These are phyloP conservation scores for Galemys pyrenaicus DNA, from an alignment of 2,113 vertebrate genomes.

Conservation along the genomic window DNA sequence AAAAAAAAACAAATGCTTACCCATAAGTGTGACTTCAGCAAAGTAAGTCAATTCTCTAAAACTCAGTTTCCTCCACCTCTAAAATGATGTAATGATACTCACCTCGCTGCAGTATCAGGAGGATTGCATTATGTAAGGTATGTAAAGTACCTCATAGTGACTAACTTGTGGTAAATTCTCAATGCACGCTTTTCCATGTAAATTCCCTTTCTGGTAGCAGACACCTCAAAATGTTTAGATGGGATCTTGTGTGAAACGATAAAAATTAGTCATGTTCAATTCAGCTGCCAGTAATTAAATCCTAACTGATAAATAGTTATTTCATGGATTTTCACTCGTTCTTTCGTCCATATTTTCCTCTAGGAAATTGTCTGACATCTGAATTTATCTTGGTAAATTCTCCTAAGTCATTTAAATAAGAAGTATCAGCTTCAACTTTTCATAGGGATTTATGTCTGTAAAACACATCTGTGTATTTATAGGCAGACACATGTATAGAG, in stretches of 20 bases:
- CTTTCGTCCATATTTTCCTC: not conserved
- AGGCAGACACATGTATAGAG: not conserved
- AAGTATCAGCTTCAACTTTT: not conserved
- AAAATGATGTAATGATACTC: not conserved
- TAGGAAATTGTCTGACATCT: not conserved
- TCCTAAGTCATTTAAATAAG: constrained; percentile 23
- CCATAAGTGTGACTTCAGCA: not conserved
- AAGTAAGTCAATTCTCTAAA: not conserved
- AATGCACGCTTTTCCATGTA: not conserved
- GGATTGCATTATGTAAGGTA: not conserved
- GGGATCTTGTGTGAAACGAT: constrained; percentile 21
- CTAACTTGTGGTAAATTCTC: not conserved
- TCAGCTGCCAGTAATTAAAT: not conserved
- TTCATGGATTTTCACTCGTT: constrained; percentile 21
- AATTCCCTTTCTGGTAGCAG: not conserved
- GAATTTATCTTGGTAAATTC: constrained; percentile 36
- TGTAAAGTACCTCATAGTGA: not conserved
- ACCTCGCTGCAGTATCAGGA: not conserved
- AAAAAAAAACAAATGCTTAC: not conserved
- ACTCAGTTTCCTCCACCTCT: not conserved
- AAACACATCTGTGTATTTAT: not conserved
- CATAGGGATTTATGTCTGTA: not conserved
- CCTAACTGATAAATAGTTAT: not conserved
- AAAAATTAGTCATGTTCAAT: not conserved
- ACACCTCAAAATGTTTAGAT: not conserved